Percentiles rank a stretch among this genome's conserved stretches.
phyloP scores from a whole-genome alignment of 92 coral and sea anemone genomes.

The Actinernus sp. region DNA sequence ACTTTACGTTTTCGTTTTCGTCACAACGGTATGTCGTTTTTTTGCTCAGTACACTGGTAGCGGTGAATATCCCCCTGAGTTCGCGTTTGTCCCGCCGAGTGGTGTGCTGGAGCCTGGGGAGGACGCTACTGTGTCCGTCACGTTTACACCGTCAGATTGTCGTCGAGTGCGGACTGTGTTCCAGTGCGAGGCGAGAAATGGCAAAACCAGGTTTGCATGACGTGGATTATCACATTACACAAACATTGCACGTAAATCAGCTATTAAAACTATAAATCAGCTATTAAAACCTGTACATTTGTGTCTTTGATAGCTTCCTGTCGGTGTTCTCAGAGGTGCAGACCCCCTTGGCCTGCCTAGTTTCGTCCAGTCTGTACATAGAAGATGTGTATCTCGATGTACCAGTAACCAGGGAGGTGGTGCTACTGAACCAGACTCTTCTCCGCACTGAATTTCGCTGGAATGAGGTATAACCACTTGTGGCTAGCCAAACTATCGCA shows the following conservation, averaged over 20 bases:
- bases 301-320: slow-evolving; percentile 62
- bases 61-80: slow-evolving; percentile 63
- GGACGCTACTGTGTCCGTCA: slow-evolving; percentile 55
- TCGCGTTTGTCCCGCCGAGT: slow-evolving; percentile 72
- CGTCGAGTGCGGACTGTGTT: slow-evolving; percentile 87
- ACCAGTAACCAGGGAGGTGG: slow-evolving; percentile 83
- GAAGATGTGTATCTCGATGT: slow-evolving; percentile 94
- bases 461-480: too few relatives aligned
- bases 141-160: slow-evolving; percentile 59
- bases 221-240: neutral
- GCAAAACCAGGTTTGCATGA: slow-evolving; percentile 69
- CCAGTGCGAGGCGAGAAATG: slow-evolving; percentile 77
- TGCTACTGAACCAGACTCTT: slow-evolving; percentile 88
- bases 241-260: neutral
- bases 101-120: slow-evolving; percentile 84
- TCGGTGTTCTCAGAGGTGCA: slow-evolving; percentile 91
- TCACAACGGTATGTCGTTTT: neutral
- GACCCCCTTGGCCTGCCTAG: slow-evolving; percentile 85
- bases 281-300: too few relatives aligned
- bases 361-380: slow-evolving; percentile 84
- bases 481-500: too few relatives aligned
- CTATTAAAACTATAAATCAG: neutral
- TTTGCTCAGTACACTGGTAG: slow-evolving; percentile 11
- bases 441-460: slow-evolving; percentile 72
- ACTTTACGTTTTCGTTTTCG: neutral